Evolutionary conservation across 2,797 vertebrate species (phyloP).

Genomic region (Myiotriccus ornatus): DNA sequence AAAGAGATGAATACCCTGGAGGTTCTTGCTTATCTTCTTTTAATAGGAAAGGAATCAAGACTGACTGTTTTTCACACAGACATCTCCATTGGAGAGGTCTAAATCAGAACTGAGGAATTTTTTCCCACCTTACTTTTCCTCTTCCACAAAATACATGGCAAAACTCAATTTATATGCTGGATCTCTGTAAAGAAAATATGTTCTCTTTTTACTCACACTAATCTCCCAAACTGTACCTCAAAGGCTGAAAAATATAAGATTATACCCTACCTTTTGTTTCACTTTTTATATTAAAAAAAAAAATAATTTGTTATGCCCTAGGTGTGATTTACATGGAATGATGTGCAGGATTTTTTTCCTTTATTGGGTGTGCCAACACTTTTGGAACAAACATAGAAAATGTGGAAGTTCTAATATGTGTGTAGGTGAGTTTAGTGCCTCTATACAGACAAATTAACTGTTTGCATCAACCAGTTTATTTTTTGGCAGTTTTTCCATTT

Average conservation of each 20-base stretch:
- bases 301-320: not conserved
- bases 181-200: not conserved
- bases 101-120: not conserved
- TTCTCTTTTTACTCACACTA: not conserved
- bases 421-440: not conserved
- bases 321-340: not conserved
- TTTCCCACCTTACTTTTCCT: not conserved
- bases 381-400: constrained; percentile 47
- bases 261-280: not conserved
- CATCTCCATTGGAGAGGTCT: not conserved
- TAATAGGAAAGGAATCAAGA: not conserved
- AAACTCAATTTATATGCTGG: not conserved
- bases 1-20: not conserved
- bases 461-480: constrained; percentile 24
- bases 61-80: not conserved
- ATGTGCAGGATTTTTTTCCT: not conserved
- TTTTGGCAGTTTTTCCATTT: constrained; percentile 45
- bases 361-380: not conserved
- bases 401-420: constrained; percentile 1
- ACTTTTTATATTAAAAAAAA: not conserved
- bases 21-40: not conserved
- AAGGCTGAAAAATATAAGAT: not conserved
- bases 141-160: not conserved
- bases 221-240: not conserved
- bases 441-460: constrained; percentile 39